Evolutionary conservation across 2,888 invertebrate species (phyloP), one percentile per base, ranked within the genome.

Genomic region (Pinctada fucata): DNA sequence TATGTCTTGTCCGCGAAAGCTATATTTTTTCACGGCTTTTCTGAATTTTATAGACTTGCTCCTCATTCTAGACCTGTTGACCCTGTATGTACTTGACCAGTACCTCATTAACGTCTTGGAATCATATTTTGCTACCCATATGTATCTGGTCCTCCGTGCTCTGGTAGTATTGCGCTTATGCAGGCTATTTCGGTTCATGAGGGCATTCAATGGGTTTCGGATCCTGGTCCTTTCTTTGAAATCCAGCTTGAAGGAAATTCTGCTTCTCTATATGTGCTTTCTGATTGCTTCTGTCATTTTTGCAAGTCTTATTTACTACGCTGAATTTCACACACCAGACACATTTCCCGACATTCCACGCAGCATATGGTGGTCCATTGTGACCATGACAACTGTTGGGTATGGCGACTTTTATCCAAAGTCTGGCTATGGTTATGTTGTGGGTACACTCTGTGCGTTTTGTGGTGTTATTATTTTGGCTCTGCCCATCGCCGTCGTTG

Each of bases 301-400:
- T 47, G 77, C 80, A 6, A 80, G 76, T 72, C 71, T 80, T n/a
- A 71, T 80, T 4, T 80, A 71, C 67, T 80, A 71, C 64, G 80
- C 77, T 31, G 77, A 80, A 67, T 71, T 80, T 8, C 13, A 69
- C 2, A 68, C 68, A 71, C 66, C 71, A n/a, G 66, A 71, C 13
- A 74, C 71, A 3, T 74, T 80, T 67, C 77, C 77, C 8, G 51
- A 77, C 49, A 75, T 80, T 10, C 58, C 76, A 8, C 51, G 49
- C 6, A 74, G 76, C 70, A 50, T 80, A 8, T 80, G 79, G 79
- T 80, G 79, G 80, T 58, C 77, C 48, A 68, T 80, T 8, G 77
- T 80, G 51, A 80, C 80, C 16, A 80, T 80, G 80, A 80, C 80
- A 67, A 80, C 80, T 1, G 77, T 80, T 16, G 80, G 80, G 13